These are phyloP conservation scores for Antechinus stuartii DNA, from an alignment of 2,113 vertebrate species.

Conservation along the genomic window DNA sequence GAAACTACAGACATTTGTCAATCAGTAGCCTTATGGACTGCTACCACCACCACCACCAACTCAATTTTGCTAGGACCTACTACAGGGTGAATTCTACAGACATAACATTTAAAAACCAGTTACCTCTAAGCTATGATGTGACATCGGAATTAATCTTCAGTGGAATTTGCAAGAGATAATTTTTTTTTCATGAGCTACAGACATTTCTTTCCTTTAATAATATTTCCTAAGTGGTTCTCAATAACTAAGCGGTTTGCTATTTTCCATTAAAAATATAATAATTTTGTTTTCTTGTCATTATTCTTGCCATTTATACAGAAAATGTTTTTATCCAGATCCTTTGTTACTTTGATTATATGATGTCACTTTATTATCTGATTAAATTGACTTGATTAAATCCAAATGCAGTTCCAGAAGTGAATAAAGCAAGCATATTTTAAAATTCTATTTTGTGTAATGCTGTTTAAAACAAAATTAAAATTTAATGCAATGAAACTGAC, in stretches of 20 bases:
- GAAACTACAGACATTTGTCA: not conserved
- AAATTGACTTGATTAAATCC: not conserved
- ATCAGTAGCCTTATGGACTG: not conserved
- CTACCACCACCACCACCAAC: too few relatives aligned
- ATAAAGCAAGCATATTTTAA: not conserved
- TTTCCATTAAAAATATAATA: not conserved
- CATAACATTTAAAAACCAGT: not conserved
- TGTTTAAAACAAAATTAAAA: not conserved
- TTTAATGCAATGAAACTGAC: not conserved
- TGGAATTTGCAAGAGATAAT: conserved; percentile 21
- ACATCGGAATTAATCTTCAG: not conserved
- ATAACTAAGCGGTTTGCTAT: conserved; percentile 9
- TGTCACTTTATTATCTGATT: not conserved
- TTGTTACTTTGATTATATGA: not conserved
- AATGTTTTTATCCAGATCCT: not conserved
- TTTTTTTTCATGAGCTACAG: not conserved
- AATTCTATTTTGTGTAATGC: not conserved
- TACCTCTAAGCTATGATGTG: not conserved
- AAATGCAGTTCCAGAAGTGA: not conserved
- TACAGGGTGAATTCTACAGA: not conserved
- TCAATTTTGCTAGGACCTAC: not conserved
- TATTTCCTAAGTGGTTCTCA: conserved; percentile 8
- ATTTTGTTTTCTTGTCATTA: not conserved
- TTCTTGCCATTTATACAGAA: not conserved
- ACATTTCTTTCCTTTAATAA: not conserved